These are phyloP conservation scores for Apis dorsata DNA, from an alignment of 1,140 invertebrate species.

Conservation along the genomic window DNA sequence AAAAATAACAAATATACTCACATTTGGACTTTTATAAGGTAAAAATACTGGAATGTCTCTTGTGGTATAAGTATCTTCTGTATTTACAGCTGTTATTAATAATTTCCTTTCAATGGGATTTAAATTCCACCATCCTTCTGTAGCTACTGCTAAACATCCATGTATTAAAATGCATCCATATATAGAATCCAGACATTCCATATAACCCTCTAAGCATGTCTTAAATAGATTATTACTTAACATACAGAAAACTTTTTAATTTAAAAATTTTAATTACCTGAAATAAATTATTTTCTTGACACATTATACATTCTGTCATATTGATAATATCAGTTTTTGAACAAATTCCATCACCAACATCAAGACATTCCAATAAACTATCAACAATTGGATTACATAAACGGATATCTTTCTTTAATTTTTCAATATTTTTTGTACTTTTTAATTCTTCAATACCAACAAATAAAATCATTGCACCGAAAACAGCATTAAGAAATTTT, in stretches of 20 bases:
- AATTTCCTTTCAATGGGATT: constrained; percentile 87
- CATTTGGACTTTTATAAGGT: constrained; percentile 90
- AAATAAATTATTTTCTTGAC: constrained; percentile 85
- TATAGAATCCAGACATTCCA: constrained; percentile 87
- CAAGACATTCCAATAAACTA: constrained; percentile 86
- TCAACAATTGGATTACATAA: constrained; percentile 88
- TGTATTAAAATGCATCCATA: constrained; percentile 90
- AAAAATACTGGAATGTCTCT: constrained; percentile 90
- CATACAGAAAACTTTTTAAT: constrained; percentile 14
- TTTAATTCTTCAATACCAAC: constrained; percentile 89
- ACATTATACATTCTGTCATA: constrained; percentile 84
- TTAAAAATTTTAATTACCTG: constrained; percentile 81
- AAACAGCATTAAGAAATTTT: constrained; percentile 85
- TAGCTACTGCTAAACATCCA: constrained; percentile 88
- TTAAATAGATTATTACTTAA: constrained; percentile 75
- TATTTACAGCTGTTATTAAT: constrained; percentile 84
- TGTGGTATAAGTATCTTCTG: constrained; percentile 84
- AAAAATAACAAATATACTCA: constrained; percentile 74
- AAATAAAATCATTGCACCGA: constrained; percentile 87
- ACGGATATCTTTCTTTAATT: constrained; percentile 88
- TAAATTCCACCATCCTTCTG: constrained; percentile 89
- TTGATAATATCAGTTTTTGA: constrained; percentile 83
- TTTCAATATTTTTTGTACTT: constrained; percentile 87
- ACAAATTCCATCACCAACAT: constrained; percentile 82
- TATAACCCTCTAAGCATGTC: constrained; percentile 87